Base-by-base conservation (phyloP, 1,140 invertebrate genomes). In the Diuraphis noxia region DNA sequence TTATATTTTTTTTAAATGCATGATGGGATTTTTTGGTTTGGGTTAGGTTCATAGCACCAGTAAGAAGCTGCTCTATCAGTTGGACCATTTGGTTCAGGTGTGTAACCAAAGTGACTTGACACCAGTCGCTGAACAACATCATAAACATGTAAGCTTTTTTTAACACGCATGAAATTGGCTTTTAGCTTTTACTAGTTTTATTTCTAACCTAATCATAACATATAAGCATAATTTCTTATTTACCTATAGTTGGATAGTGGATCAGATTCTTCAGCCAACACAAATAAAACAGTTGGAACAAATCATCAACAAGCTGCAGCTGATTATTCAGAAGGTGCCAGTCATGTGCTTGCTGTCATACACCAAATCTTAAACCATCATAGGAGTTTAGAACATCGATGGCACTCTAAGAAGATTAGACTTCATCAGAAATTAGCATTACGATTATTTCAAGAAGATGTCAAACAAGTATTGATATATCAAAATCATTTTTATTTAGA, bases 341-440 rank as follows among this genome's bases (percentile, higher is more conserved):
- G 96, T 93, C 97, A 98, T 94, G 97, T 98, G 56, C 94, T 98
- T 89, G 96, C 96, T 43, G 97, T 98, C 30, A 99, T 98, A 92
- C 97, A 98, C 94, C 97, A 98, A 95, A 99, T 99, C 93, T 94
- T 99, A 90, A 97, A 97, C 91, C 98, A 99, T 94, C 98, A 99
- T 93, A 94, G 98, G 92, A 96, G 97, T 0, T 94, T 99, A 8
- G 98, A 99, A 94, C 97, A 98, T 92, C 96, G 98, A 86, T 99
- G 98, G 97, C 98, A 98, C 93, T 96, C 97, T 82, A 97, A 98
- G 92, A 97, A 99, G 94, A 97, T 99, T 43, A 97, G 98, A 94
- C 94, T 99, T 36, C 98, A 99, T 94, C 98, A 99, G 94, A 95
- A 98, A 92, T 95, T 99, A 23, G 98, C 98, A 5, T 95, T 99